Evolutionary conservation across 2,888 invertebrate species (phyloP), one percentile per base, ranked within the genome.

Genomic region (Cactoblastis cactorum): DNA sequence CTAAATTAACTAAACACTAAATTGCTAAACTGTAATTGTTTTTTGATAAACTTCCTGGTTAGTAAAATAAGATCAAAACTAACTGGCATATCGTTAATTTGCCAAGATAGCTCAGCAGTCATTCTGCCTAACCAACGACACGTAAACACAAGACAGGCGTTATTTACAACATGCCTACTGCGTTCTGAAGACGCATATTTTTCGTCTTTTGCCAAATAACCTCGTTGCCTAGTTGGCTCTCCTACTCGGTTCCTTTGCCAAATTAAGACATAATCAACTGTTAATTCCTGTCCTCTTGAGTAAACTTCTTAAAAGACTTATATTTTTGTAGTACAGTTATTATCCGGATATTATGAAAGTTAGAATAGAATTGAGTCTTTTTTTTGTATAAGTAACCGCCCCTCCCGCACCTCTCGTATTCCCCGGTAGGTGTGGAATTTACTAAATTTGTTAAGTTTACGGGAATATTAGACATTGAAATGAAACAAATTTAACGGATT

Each of bases 251-350:
- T 41, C 22, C 41, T 41, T 41, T 41, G 41, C 41, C 41, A 41
- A 41, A 41, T 41, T 41, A 41, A 41, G 22, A 24, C 41, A 41
- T 41, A 24, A 41, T 41, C 41, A 41, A 41, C 41, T 41, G 41
- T 41, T 41, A 41, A 41, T 41, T 22, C 22, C 8, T 24, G 14
- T 18, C 17, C 17, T 38, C 1, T 33, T 2, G n/a, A 33, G 12
- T 12, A 12, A n/a, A 12, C 33, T 33, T 33, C 2, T 12, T 4
- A 9, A 6, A 9, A 9, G 1, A 28, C 8, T 3, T 12, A 33
- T 33, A 33, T 33, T 33, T 33, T 12, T 12, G 2, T 33, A 33
- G 12, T 33, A 1, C n/a, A n/a, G n/a, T n/a, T n/a, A n/a, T n/a
- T n/a, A n/a, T n/a, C n/a, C n/a, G n/a, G n/a, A n/a, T n/a, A n/a